Percentiles rank a stretch among this genome's conserved stretches.
phyloP scores from a whole-genome alignment of 2,797 vertebrate genomes.

The Propithecus deckenii region DNA sequence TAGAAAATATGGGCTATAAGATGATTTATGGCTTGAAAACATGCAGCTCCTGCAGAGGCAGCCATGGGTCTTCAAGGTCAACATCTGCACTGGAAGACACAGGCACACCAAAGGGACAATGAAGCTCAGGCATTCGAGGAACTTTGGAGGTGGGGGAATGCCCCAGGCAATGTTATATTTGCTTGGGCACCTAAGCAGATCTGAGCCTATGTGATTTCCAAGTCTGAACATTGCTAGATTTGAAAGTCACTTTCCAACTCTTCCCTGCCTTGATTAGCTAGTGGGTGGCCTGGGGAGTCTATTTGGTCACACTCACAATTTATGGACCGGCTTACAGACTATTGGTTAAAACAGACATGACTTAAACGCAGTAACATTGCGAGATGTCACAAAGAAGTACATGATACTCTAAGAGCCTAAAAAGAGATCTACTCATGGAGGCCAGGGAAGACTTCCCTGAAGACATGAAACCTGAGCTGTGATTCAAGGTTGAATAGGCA shows the following conservation, averaged over 20 bases:
- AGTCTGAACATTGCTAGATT: neutral
- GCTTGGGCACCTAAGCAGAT: neutral
- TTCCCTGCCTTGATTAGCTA: neutral
- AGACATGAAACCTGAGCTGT: neutral
- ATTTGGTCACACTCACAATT: neutral
- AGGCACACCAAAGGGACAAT: neutral
- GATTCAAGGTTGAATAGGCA: neutral
- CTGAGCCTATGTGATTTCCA: neutral
- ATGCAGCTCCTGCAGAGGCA: neutral
- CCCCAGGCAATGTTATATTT: neutral
- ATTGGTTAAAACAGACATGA: neutral
- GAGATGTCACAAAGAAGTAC: neutral
- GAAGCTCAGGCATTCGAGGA: neutral
- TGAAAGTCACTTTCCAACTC: neutral
- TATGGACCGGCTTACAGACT: neutral
- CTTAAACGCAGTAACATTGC: neutral
- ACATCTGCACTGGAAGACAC: neutral
- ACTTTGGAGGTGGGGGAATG: neutral
- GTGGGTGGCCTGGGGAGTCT: neutral
- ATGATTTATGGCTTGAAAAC: neutral
- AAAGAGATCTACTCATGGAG: neutral
- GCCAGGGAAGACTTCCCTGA: neutral
- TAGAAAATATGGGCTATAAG: neutral
- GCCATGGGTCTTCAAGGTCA: neutral
- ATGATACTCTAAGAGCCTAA: neutral